Evolutionary conservation across 2,888 invertebrate genomes (phyloP), one percentile per base, ranked within the genome.

Genomic region (Encarsia formosa): DNA sequence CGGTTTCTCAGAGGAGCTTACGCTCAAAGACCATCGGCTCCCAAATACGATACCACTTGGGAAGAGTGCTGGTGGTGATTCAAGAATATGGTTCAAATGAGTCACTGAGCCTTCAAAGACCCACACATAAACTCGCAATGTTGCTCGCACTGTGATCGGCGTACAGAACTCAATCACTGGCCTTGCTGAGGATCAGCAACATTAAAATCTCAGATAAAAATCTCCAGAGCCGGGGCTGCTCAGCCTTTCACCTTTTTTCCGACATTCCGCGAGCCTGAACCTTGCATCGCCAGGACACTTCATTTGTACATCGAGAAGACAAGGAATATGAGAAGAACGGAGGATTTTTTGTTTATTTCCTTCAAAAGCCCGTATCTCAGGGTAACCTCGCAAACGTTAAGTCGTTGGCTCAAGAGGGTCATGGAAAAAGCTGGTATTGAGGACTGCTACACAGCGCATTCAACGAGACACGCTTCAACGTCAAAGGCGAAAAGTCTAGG

Each of bases 121-220:
- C 15, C 15, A 31, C 31, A 11, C 15, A 3, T 11, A 31, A 31
- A 6, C 11, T 15, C 4, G 31, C 6, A 3, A 31, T 31, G 31
- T 15, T 31, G 4, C 6, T 31, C 11, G 31, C 31, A 31, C 6
- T 31, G 15, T 11, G 31, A 6, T 6, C 31, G 31, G 31, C 31
- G 3, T 31, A n/a, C 31, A 31, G 54, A 9, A 24, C 22, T 2
- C 54, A 49, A 45, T 50, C 39, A 2, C 13, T 46, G 1, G 15
- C 34, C 3, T n/a, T 34, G 13, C 15, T 34, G 4, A 34, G 18
- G 15, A 15, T 34, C 15, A 18, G 18, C 8, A 34, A 34, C 34
- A 34, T 34, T n/a, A 34, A 15, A 15, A n/a, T 34, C 8, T 15
- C 13, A 16, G 4, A 34, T 15, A 8, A 34, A 34, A 15, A 34